Base-by-base conservation (phyloP, 2,797 vertebrate species). In the Diglossa cyanea region DNA sequence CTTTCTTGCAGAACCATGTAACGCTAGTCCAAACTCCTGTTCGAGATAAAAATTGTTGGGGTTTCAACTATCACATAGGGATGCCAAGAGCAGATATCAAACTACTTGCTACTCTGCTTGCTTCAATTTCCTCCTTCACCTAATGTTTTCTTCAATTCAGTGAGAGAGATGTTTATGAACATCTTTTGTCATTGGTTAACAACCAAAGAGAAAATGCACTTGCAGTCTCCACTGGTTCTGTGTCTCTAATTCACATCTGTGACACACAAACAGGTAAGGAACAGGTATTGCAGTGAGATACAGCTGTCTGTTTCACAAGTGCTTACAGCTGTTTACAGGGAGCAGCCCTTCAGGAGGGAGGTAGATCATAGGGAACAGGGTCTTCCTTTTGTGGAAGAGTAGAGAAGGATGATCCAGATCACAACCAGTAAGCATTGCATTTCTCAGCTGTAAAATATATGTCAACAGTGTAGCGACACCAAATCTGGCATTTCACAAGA, bases 1-100 rank as follows among this genome's bases (percentile, higher is more conserved):
- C 96, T 58, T 66, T 24, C 61, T 88, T 95, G 78, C 75, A 70
- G 63, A 95, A 95, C 42, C 97, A 97, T 2, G 62, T 61, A 68
- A 96, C 91, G 0, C 71, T 98, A 81, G 14, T 80, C 78, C 96
- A 96, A 35, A 76, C 96, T 57, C 33, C 33, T 17, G 12, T 91
- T 79, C 61, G 35, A 45, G 50, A 19, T 5, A 42, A 33, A 20
- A 58, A 35, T 12, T 98, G 97, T 21, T 98, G 97, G 97, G 88
- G 97, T 63, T 80, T 93, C 0, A 96, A 98, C 71, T 97, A 96
- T 55, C 97, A 97, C 2, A 0, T 21, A 30, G 97, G 97, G 72
- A 88, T 95, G 2, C 55, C 21, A 8, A 39, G 14, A 48, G 39
- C 44, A 72, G 97, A 98, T 7, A 8, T n/a, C n/a, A 11, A 55